Conservation (phyloP, 2,888 invertebrate species). For the Aspidapion aeneum region DNA sequence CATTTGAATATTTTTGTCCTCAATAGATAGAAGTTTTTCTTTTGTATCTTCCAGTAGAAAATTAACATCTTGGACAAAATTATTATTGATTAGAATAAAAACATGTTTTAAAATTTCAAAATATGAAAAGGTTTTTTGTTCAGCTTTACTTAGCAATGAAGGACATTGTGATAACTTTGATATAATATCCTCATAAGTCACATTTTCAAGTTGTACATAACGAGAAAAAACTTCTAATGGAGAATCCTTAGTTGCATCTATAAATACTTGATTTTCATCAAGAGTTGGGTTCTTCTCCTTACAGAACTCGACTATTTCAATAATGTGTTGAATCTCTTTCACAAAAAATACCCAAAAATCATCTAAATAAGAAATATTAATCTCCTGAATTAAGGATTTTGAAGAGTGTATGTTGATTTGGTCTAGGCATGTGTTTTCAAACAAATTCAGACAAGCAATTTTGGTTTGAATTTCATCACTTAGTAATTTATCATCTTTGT, state of each 20-base stretch:
- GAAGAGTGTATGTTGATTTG: constrained; percentile 28
- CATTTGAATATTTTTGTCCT: constrained; percentile 42
- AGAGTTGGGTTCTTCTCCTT: constrained; percentile 23
- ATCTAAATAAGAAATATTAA: constrained; percentile 28
- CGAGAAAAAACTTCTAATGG: constrained; percentile 34
- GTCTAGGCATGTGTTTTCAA: constrained; percentile 16
- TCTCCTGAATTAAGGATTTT: constrained; percentile 22
- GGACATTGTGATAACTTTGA: background rate
- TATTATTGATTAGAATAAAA: constrained; percentile 20
- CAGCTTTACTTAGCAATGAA: constrained; percentile 3
- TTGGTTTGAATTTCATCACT: constrained; percentile 30
- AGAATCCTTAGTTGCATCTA: constrained; percentile 26
- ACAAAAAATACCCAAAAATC: constrained; percentile 37
- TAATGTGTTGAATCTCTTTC: constrained; percentile 32
- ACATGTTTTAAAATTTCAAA: constrained; percentile 26
- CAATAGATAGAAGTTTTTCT: constrained; percentile 24
- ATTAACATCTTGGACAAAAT: constrained; percentile 15
- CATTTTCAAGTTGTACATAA: constrained; percentile 30
- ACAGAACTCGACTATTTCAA: constrained; percentile 37
- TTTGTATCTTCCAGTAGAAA: constrained; percentile 22
- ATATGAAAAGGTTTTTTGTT: constrained; percentile 13
- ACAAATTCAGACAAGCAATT: constrained; percentile 34
- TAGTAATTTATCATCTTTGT: constrained; percentile 26
- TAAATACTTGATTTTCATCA: constrained; percentile 26
- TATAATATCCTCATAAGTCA: constrained; percentile 28